A percentile compares a stretch with the other conserved stretches of the same genome.
Evolutionary conservation across 2,888 invertebrate species (phyloP).

Genomic region (Plusia festucae): DNA sequence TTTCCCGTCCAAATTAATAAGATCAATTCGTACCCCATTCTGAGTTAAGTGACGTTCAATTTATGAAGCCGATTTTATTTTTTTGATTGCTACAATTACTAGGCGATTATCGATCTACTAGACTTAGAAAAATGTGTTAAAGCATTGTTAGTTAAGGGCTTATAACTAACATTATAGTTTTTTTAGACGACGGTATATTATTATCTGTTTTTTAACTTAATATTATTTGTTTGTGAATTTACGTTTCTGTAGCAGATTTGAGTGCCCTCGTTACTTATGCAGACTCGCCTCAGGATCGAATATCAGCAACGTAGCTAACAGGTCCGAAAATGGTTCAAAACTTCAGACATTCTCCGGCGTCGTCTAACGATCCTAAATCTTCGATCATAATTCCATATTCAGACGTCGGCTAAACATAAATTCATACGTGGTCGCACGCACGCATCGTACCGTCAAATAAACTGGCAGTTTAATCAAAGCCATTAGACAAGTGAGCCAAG

Average conservation of each 20-base stretch:
- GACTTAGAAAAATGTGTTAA: no score
- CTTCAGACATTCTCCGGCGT: conserved; percentile 28
- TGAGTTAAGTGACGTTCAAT: conserved; percentile 2
- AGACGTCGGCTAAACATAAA: conserved; percentile 85
- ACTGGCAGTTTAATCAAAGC: conserved; percentile 89
- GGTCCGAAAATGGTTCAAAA: conserved; percentile 13
- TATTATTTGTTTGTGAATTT: background rate
- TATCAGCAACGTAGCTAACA: background rate
- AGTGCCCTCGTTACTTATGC: background rate
- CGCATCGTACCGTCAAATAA: conserved; percentile 89
- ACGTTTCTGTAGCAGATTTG: no score
- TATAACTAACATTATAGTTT: no score
- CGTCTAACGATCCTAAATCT: conserved; percentile 73
- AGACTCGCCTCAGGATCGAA: background rate
- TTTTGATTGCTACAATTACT: background rate
- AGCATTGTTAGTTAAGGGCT: no score
- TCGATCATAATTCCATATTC: conserved; percentile 82
- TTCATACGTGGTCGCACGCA: conserved; percentile 86
- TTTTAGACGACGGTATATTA: background rate
- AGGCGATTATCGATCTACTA: no score
- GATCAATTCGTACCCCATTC: conserved; percentile 4
- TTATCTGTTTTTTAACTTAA: background rate
- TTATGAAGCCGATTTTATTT: conserved; percentile 4
- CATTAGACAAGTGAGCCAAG: conserved; percentile 89
- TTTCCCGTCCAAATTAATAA: conserved; percentile 2